phyloP scores from a whole-genome alignment of 2,113 vertebrate genomes.

The Tragelaphus buxtoni region DNA sequence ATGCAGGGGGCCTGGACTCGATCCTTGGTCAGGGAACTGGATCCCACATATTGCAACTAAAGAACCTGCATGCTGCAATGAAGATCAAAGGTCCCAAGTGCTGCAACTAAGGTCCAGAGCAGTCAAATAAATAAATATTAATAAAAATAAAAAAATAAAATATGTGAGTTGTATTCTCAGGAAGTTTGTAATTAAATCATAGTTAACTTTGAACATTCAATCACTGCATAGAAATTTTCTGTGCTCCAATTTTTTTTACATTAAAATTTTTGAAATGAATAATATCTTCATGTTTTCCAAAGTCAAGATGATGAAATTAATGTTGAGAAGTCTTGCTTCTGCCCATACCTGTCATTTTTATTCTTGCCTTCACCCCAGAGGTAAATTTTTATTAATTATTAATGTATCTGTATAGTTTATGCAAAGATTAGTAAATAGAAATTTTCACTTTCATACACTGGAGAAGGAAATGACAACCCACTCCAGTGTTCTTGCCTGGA shows the following conservation, averaged over 20 bases:
- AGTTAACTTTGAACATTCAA: background rate
- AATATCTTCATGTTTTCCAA: background rate
- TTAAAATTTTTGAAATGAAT: background rate
- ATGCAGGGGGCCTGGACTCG: background rate
- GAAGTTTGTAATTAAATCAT: background rate
- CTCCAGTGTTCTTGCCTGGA: no score
- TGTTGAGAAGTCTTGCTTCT: background rate
- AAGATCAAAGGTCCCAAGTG: background rate
- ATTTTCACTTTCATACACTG: background rate
- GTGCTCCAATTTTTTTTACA: background rate
- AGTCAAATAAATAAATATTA: background rate
- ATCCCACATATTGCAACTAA: background rate
- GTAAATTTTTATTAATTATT: background rate
- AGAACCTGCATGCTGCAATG: background rate
- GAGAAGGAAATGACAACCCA: no score
- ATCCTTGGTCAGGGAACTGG: background rate
- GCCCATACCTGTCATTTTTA: background rate
- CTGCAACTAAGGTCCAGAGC: background rate
- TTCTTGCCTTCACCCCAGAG: background rate
- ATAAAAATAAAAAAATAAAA: background rate
- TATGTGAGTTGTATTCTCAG: background rate
- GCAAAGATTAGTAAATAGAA: background rate
- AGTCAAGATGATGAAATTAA: background rate
- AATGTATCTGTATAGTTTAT: background rate
- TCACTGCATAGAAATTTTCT: background rate